Percentiles rank a stretch among this genome's conserved stretches.
Conservation (phyloP, 23 tunicate genomes). For the Diplosoma virens region DNA sequence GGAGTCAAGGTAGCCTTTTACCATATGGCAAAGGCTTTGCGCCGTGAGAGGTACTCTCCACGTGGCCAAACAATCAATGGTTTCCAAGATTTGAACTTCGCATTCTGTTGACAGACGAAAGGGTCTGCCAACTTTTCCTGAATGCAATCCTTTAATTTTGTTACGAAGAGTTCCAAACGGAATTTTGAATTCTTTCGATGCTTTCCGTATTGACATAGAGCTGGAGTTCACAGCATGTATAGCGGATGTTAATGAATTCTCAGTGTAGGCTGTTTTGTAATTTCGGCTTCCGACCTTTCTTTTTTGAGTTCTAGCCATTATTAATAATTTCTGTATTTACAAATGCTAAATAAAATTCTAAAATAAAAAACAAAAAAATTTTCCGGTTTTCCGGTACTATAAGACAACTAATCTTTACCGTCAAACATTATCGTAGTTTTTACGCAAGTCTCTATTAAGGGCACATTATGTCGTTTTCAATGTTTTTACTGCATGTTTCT, state of each 20-base stretch:
- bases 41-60: slow-evolving; percentile 9
- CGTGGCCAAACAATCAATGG: background rate
- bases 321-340: too few relatives aligned
- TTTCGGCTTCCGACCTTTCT: slow-evolving; percentile 6
- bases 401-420: too few relatives aligned
- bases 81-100: background rate
- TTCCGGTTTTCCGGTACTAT: too few relatives aligned
- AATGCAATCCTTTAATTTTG: background rate
- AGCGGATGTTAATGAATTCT: background rate
- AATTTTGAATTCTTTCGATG: background rate
- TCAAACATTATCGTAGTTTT: too few relatives aligned
- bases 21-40: background rate
- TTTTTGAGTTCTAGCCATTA: slow-evolving; percentile 17
- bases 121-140: slow-evolving; percentile 13
- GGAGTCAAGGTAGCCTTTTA: background rate
- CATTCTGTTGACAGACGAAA: background rate
- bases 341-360: too few relatives aligned
- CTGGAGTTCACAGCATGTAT: background rate
- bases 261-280: background rate
- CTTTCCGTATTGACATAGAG: background rate
- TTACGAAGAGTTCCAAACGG: slow-evolving; percentile 16
- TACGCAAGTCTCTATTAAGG: too few relatives aligned
- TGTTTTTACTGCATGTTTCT: too few relatives aligned
- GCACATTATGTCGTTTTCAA: too few relatives aligned
- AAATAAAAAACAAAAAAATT: too few relatives aligned